Conservation (phyloP, 2,888 invertebrate species). For the Drosophila picticornis region DNA sequence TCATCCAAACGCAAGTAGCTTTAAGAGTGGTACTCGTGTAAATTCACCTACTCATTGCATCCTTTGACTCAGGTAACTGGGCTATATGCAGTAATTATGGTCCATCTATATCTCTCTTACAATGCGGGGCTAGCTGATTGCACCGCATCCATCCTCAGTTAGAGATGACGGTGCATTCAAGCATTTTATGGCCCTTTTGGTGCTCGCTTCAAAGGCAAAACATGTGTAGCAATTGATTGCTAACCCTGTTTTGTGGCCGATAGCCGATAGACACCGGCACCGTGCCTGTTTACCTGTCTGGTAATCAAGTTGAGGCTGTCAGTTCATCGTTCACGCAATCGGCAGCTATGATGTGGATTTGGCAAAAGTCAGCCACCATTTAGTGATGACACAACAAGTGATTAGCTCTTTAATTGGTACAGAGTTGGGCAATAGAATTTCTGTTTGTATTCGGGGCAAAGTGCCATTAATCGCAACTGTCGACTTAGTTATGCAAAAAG, state of each 20-base stretch:
- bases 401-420: slow-evolving; percentile 21
- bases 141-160: not conserved
- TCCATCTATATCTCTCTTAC: not conserved
- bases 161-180: slow-evolving; percentile 20
- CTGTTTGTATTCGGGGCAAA: slow-evolving; percentile 8
- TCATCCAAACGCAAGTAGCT: not conserved
- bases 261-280: slow-evolving; percentile 8
- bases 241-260: slow-evolving; percentile 33
- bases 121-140: not conserved
- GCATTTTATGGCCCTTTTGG: slow-evolving; percentile 51
- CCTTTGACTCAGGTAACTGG: not conserved
- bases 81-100: not conserved
- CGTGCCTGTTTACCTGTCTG: slow-evolving; percentile 46
- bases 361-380: not conserved
- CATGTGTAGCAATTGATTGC: slow-evolving; percentile 66
- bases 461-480: slow-evolving; percentile 54
- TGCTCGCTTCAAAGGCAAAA: slow-evolving; percentile 42
- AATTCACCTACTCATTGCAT: not conserved
- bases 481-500: slow-evolving; percentile 48
- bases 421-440: not conserved
- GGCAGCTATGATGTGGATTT: slow-evolving; percentile 44
- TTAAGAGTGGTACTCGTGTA: not conserved
- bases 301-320: slow-evolving; percentile 45
- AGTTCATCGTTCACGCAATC: slow-evolving; percentile 3
- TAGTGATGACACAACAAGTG: slow-evolving; percentile 15